Conservation (phyloP, 2,888 invertebrate genomes). For the Pelosia muscerda region DNA sequence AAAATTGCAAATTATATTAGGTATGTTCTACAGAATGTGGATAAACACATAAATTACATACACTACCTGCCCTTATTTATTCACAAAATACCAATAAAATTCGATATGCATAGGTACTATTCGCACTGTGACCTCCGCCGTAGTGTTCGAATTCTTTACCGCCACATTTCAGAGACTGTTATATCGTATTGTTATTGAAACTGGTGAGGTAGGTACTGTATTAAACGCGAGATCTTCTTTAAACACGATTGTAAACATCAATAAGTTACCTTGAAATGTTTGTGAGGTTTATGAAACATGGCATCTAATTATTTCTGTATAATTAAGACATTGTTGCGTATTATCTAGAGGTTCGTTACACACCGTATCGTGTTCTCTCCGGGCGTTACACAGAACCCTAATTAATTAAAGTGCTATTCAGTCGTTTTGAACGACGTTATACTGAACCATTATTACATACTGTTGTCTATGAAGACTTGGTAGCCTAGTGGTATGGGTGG, state of each 20-base stretch:
- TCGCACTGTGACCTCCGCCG: too few species aligned
- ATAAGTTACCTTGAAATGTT: conserved; percentile 11
- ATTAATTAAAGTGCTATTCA: conserved; percentile 51
- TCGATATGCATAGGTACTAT: too few species aligned
- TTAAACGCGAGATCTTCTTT: not conserved
- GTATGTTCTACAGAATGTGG: too few species aligned
- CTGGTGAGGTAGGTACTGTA: too few species aligned
- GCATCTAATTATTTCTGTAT: conserved; percentile 11
- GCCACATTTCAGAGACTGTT: not conserved
- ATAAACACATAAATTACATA: too few species aligned
- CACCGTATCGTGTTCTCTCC: conserved; percentile 28
- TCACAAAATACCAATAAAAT: too few species aligned
- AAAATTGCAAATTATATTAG: too few species aligned
- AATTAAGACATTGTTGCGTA: conserved; percentile 3
- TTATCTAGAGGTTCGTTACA: conserved; percentile 25
- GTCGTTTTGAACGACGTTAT: conserved; percentile 27
- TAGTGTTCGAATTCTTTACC: too few species aligned
- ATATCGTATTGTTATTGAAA: not conserved
- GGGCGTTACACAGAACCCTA: conserved; percentile 31
- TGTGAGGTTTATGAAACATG: conserved; percentile 1
- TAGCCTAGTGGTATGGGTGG: too few species aligned
- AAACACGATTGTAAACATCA: conserved; percentile 2
- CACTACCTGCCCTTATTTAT: too few species aligned
- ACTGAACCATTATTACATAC: not conserved
- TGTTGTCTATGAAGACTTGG: too few species aligned